Base-by-base conservation (phyloP, 2,888 invertebrate species). In the Thecocarcelia acutangulata region DNA sequence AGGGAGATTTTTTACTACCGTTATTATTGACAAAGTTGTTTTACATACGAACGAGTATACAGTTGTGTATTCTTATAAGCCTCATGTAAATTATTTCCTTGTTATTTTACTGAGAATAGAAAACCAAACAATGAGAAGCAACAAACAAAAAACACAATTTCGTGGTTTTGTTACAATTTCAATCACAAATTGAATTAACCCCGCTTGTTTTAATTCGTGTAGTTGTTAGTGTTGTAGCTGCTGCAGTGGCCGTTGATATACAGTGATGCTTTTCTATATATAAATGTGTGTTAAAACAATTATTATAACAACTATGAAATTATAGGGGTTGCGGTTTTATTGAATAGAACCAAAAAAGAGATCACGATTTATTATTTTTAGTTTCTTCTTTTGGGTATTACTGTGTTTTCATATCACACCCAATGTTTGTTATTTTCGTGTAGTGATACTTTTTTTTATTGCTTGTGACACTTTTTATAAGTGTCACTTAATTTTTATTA, bases 401-500 rank as follows among this genome's bases (percentile, higher is more conserved):
- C 11, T 9, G 48, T 37, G 52, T 66, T 37, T 58, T 17, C 17
- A 37, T 40, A 54, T 61, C 69, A 76, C 68, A 61, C 76, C 69
- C 69, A 54, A 54, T 61, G 59, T 24, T 74, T 61, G 75, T 61
- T 33, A 12, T 59, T 40, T 21, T 58, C 61, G 42, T 66, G 59
- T 44, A 61, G 59, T 68, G 68, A 59, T 66, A 58, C 58, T 66
- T 66, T 74, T 69, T 73, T 66, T 66, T 74, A 73, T 48, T 74
- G 54, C 74, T 74, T 78, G 82, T 82, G 78, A 82, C 78, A 82
- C 82, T 78, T 82, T 78, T 82, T 78, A 66, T 78, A 66, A 78
- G 82, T 78, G 78, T 70, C 82, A 82, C 82, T 82, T 82, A 82
- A 82, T 77, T 82, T 77, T 82, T 82, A 74, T 76, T 73, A 75